Conservation (phyloP, 2,113 vertebrate genomes). For the Romanogobio albipinnatus region DNA sequence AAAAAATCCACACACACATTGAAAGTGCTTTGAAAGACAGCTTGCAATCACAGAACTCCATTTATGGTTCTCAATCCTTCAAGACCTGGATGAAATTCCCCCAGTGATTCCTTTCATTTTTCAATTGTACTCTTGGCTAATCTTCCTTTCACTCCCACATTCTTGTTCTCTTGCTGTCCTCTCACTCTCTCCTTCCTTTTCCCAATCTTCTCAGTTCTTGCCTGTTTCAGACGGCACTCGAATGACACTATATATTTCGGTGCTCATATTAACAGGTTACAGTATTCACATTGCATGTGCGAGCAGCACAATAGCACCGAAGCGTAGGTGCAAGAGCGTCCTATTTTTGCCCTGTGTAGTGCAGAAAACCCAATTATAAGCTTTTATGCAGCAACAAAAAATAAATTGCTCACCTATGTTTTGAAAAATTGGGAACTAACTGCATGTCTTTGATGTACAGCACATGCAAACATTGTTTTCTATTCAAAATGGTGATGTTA, state of each 20-base stretch:
- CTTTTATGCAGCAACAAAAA: background rate
- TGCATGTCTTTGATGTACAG: background rate
- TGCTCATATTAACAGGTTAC: background rate
- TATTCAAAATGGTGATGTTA: no score
- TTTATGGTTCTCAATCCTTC: background rate
- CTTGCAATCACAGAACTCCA: conserved; percentile 24
- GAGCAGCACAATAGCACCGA: background rate
- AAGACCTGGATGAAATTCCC: conserved; percentile 17
- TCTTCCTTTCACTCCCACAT: background rate
- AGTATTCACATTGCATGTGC: background rate
- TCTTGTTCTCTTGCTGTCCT: background rate
- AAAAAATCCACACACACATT: background rate
- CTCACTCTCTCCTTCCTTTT: background rate
- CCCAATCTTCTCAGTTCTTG: background rate
- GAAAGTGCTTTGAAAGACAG: background rate
- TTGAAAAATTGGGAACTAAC: background rate
- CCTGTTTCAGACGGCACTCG: background rate
- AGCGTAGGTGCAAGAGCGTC: background rate
- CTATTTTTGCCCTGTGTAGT: background rate
- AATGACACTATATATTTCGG: background rate
- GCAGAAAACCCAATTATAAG: background rate
- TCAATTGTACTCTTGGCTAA: background rate
- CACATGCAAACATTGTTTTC: no score
- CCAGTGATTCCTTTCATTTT: conserved; percentile 6
- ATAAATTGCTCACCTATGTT: background rate